Evolutionary conservation across 2,888 invertebrate genomes (phyloP).

Genomic region (Cheilosia grossa): DNA sequence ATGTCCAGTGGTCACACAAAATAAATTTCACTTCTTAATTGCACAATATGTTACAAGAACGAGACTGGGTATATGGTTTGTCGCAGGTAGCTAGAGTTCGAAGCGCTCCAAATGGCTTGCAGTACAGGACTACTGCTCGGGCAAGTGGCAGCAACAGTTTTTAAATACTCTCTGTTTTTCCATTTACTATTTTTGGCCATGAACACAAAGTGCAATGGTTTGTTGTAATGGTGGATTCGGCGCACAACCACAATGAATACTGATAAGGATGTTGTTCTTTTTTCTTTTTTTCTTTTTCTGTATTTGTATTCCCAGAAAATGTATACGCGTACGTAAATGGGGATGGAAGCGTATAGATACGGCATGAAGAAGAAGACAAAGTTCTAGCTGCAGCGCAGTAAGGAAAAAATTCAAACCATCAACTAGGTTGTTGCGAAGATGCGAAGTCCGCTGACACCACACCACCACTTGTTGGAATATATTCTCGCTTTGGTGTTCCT

Average conservation of each 20-base stretch:
- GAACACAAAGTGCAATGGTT: conserved; percentile 67
- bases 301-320: conserved; percentile 33
- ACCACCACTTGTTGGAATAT: conserved; percentile 69
- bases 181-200: conserved; percentile 69
- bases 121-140: conserved; percentile 62
- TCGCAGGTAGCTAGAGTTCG: conserved; percentile 17
- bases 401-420: conserved; percentile 10
- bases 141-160: conserved; percentile 72
- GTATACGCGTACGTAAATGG: conserved; percentile 4
- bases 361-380: conserved; percentile 9
- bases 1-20: conserved; percentile 8
- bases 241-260: conserved; percentile 31
- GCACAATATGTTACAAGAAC: conserved; percentile 44
- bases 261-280: conserved; percentile 61
- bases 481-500: conserved; percentile 25
- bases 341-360: conserved; percentile 14
- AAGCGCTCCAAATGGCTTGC: conserved; percentile 54
- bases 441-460: conserved; percentile 35
- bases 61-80: not conserved
- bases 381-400: conserved; percentile 44
- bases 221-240: conserved; percentile 69
- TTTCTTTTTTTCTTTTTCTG: conserved; percentile 15
- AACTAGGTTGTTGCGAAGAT: conserved; percentile 12
- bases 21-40: conserved; percentile 48
- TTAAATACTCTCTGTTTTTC: conserved; percentile 61